Base-by-base conservation (phyloP, 2,113 vertebrate genomes). In the Myiozetetes cayanensis region DNA sequence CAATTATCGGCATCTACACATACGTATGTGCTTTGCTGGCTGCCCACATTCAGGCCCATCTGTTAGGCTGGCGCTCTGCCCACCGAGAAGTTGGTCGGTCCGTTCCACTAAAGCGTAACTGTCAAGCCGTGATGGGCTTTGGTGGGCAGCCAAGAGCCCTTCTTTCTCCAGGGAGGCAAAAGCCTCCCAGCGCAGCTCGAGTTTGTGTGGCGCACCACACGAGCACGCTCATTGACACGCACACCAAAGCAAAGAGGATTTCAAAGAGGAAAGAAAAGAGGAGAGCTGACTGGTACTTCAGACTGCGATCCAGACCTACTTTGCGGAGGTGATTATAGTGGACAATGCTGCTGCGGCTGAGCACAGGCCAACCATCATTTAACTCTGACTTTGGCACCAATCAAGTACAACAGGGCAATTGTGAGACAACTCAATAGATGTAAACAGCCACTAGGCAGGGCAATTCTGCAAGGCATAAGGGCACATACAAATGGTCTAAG, bases 61-160 rank as follows among this genome's bases (percentile, higher is more conserved):
- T 98, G 98, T 74, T 90, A 46, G 35, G 89, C 93, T 98, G 97
- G 98, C 96, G 22, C 52, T 6, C n/a, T 82, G 96, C 97, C 98
- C 91, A 63, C 71, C 7, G 33, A 93, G 89, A 96, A 87, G 85
- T 83, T 63, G 92, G 90, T 83, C 12, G 55, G 96, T 70, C 96
- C 90, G 4, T 94, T 97, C 86, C 83, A 47, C 85, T 95, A 87
- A 85, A 85, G 87, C 24, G 1, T 58, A 81, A 91, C 95, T 96
- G 96, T 96, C 96, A 95, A 77, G 93, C 81, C 12, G 65, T 93
- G 87, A 95, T 58, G 82, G 96, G 76, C 93, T 87, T 75, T 92
- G 95, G 97, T 95, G 95, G 93, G 95, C 81, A 88, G 96, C 96
- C 81, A 93, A 96, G 72, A 96, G 87, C 88, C 85, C 90, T 93